Evolutionary conservation across 1,140 invertebrate species (phyloP).

Genomic region (Drosophila neocordata): DNA sequence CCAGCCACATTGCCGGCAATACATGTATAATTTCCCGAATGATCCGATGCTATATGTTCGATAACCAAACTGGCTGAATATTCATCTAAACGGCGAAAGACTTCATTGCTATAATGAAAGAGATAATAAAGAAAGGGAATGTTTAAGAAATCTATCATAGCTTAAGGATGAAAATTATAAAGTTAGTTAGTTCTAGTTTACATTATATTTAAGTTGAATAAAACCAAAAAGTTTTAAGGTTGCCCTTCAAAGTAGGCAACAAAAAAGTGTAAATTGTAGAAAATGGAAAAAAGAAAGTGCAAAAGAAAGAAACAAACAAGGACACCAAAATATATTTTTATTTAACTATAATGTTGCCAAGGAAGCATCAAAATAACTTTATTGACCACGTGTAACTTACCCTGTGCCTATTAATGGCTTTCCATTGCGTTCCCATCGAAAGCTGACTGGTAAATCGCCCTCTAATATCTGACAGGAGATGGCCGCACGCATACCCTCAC

Average conservation of each 20-base stretch:
- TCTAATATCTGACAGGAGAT: conserved; percentile 97
- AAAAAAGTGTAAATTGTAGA: neutral
- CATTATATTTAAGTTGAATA: too few species aligned
- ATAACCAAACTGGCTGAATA: conserved; percentile 95
- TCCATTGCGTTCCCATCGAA: conserved; percentile 93
- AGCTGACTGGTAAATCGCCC: conserved; percentile 95
- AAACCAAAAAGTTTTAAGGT: too few species aligned
- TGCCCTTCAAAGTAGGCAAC: neutral
- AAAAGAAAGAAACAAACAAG: too few species aligned
- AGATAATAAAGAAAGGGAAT: neutral
- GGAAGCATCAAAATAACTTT: neutral
- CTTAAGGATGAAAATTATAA: too few species aligned
- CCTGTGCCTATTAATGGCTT: conserved; percentile 84
- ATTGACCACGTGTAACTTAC: conserved; percentile 38
- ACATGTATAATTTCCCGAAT: conserved; percentile 95
- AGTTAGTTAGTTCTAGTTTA: too few species aligned
- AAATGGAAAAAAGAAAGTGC: too few species aligned
- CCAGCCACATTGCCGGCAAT: conserved; percentile 93
- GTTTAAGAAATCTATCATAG: too few species aligned
- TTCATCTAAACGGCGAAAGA: conserved; percentile 89
- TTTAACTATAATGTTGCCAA: too few species aligned
- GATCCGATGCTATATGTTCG: conserved; percentile 91
- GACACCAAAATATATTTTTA: too few species aligned
- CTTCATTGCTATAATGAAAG: conserved; percentile 63
- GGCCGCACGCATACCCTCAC: conserved; percentile 95